These are phyloP conservation scores for Xyrauchen texanus DNA, from an alignment of 2,113 vertebrate genomes.

Conservation along the genomic window DNA sequence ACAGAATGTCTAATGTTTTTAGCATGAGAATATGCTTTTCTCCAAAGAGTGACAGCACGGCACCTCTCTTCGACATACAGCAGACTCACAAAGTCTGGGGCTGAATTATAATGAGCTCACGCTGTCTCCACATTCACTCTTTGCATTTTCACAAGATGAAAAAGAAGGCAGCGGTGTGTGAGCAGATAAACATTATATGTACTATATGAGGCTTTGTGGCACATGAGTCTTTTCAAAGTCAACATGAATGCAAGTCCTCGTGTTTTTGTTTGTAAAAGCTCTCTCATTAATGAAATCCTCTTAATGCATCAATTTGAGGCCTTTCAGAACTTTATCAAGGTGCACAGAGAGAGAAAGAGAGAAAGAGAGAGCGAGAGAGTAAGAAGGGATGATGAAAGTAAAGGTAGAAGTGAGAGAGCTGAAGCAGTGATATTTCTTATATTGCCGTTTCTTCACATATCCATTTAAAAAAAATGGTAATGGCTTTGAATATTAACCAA, in stretches of 20 bases:
- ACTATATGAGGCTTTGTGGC: constrained; percentile 7
- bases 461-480: no score
- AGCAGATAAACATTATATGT: constrained; percentile 9
- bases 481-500: no score
- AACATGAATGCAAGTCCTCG: neutral
- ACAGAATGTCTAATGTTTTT: neutral
- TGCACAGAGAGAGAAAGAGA: neutral
- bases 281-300: neutral
- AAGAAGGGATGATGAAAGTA: neutral
- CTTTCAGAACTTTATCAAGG: neutral
- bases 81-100: neutral
- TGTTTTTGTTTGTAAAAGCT: neutral
- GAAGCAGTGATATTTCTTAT: no score
- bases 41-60: neutral
- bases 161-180: constrained; percentile 17
- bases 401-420: neutral
- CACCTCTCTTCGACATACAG: neutral
- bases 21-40: constrained; percentile 15
- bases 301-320: constrained; percentile 8
- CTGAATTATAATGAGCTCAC: constrained; percentile 19
- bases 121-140: no score
- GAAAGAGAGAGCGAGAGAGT: neutral
- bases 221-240: constrained; percentile 13
- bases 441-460: no score
- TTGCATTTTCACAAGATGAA: neutral